Evolutionary conservation across 2,113 vertebrate species (phyloP).

Genomic region (Apteryx owenii): DNA sequence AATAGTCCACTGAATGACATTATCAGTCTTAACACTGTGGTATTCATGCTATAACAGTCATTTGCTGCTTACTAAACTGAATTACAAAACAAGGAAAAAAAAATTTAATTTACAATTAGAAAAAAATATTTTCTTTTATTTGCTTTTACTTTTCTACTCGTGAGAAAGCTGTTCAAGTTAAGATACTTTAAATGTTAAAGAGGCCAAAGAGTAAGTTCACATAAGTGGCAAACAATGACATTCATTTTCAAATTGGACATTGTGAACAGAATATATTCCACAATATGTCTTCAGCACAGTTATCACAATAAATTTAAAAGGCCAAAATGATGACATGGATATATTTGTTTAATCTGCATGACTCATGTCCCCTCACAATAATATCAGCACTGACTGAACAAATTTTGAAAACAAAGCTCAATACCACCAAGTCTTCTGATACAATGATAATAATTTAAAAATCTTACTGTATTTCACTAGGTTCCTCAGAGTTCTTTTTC

Average conservation of each 20-base stretch:
- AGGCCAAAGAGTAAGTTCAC: background rate
- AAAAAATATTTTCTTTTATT: background rate
- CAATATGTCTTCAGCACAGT: background rate
- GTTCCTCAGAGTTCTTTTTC: conserved; percentile 78
- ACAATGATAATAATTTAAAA: background rate
- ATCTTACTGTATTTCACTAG: conserved; percentile 86
- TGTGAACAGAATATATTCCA: background rate
- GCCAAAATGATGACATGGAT: background rate
- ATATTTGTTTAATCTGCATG: background rate
- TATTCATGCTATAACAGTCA: background rate
- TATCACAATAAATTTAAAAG: background rate
- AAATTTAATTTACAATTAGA: background rate
- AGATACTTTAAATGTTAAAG: background rate
- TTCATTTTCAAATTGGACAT: background rate
- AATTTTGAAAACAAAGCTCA: background rate
- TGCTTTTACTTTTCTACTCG: background rate
- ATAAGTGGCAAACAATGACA: background rate
- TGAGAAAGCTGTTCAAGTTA: background rate
- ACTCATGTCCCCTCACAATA: background rate
- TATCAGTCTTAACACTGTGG: background rate
- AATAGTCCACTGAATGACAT: background rate
- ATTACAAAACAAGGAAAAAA: background rate
- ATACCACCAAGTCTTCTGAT: background rate
- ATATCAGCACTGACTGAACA: background rate
- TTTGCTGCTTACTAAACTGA: background rate